Base-by-base conservation (phyloP, 2,797 vertebrate genomes). In the Neosalanx taihuensis region DNA sequence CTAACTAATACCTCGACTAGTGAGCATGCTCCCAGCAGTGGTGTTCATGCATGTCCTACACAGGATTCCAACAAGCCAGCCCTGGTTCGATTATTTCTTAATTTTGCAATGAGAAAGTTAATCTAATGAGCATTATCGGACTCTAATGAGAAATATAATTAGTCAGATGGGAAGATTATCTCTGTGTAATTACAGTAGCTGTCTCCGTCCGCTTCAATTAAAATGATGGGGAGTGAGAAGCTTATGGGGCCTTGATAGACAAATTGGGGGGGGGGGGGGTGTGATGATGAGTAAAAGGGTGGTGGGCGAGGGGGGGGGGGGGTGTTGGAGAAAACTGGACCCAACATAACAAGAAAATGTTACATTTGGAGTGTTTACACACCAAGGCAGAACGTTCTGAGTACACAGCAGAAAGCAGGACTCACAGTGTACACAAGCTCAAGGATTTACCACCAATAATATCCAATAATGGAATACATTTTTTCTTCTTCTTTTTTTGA, bases 121-220 rank as follows among this genome's bases (percentile, higher is more conserved):
- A 72, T 78, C 68, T 81, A 76, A 83, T 84, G 72, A 80, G 76
- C 67, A 77, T 83, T 70, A 81, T 81, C 71, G 78, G 72, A 58
- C 71, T 69, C 64, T 82, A 81, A 81, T 85, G 76, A 78, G 72
- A 80, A 74, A 75, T 81, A 81, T 85, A 84, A 85, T 85, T 78
- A 78, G 71, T 84, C 76, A 77, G 76, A 81, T 81, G 75, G 71
- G 78, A 69, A 72, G 76, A 79, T 85, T 79, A 79, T 73, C 77
- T 59, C 72, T 75, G 66, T 71, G 76, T 80, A 81, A 80, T 84
- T 80, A 77, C 72, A 79, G 79, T 73, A 80, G 73, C 74, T 76
- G 74, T 76, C 69, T 77, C 77, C 80, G 81, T 84, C 78, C 69
- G 64, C 73, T 79, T 77, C 31, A 74, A 80, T 86, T 81, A 83